Evolutionary conservation across 2,113 vertebrate genomes (phyloP).

Genomic region (Pelusios castaneus): DNA sequence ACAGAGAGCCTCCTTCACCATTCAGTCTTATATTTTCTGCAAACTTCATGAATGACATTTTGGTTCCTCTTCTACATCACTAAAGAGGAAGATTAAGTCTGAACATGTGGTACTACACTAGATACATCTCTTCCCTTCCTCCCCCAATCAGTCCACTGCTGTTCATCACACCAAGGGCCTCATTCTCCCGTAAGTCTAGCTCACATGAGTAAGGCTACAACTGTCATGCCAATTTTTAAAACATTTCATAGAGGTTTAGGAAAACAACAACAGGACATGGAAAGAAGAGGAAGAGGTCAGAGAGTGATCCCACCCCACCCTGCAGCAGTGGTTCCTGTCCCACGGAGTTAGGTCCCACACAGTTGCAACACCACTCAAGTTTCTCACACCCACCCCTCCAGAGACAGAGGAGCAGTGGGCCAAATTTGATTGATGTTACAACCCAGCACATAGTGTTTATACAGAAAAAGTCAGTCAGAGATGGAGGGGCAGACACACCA

Average conservation of each 20-base stretch:
- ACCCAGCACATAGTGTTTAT: not conserved
- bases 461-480: not conserved
- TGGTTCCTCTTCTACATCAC: not conserved
- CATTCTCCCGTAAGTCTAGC: not conserved
- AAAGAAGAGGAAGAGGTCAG: not conserved
- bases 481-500: not conserved
- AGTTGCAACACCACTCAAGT: not conserved
- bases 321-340: not conserved
- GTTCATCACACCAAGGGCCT: not conserved
- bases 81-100: not conserved
- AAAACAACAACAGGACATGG: not conserved
- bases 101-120: not conserved
- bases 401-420: not conserved
- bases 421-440: not conserved
- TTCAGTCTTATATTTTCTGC: not conserved
- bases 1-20: not conserved
- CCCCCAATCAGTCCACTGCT: not conserved
- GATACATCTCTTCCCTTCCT: too few species aligned
- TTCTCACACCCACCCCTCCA: not conserved
- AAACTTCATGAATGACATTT: not conserved
- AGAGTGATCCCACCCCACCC: not conserved
- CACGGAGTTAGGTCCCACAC: not conserved
- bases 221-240: not conserved
- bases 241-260: not conserved
- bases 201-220: not conserved